Percentiles rank a stretch among this genome's conserved stretches.
Evolutionary conservation across 1,140 invertebrate genomes (phyloP).

Genomic region (Odontomachus brunneus): DNA sequence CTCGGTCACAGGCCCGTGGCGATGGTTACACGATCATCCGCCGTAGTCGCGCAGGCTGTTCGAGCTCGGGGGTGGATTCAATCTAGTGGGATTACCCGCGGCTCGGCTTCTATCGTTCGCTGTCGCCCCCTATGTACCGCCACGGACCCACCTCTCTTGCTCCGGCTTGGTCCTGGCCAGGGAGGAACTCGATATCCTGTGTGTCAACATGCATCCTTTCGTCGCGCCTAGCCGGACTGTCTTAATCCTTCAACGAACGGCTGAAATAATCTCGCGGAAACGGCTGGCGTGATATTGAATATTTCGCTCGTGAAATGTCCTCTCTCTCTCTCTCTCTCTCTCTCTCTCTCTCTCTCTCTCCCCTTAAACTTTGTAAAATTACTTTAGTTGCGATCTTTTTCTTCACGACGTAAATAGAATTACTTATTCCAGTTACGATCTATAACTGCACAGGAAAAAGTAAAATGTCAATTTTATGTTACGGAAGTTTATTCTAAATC

Average conservation of each 20-base stretch:
- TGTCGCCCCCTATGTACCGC: conserved; percentile 1
- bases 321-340: too few species aligned
- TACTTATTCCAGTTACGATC: too few species aligned
- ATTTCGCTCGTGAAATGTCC: not conserved
- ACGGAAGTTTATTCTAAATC: too few species aligned
- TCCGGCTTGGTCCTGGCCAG: conserved; percentile 48
- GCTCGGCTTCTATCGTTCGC: conserved; percentile 19
- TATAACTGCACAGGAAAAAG: too few species aligned
- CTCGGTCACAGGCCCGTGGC: not conserved
- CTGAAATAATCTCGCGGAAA: conserved; percentile 34
- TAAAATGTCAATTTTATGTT: too few species aligned
- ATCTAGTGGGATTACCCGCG: conserved; percentile 76
- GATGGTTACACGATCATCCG: conserved; percentile 51
- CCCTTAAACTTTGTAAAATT: too few species aligned
- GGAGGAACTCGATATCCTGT: conserved; percentile 52
- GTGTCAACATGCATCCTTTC: conserved; percentile 65
- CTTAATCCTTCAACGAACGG: conserved; percentile 58
- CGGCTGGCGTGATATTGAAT: conserved; percentile 34
- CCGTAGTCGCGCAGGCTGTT: not conserved
- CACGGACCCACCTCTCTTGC: conserved; percentile 20
- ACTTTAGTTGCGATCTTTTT: too few species aligned
- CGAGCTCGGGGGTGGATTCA: conserved; percentile 71
- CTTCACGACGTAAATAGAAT: too few species aligned
- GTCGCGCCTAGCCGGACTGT: conserved; percentile 2
- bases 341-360: not conserved